These are phyloP conservation scores for Actinopyga echinites DNA, from an alignment of 53 echinoderm and acorn worm genomes.

Conservation along the genomic window DNA sequence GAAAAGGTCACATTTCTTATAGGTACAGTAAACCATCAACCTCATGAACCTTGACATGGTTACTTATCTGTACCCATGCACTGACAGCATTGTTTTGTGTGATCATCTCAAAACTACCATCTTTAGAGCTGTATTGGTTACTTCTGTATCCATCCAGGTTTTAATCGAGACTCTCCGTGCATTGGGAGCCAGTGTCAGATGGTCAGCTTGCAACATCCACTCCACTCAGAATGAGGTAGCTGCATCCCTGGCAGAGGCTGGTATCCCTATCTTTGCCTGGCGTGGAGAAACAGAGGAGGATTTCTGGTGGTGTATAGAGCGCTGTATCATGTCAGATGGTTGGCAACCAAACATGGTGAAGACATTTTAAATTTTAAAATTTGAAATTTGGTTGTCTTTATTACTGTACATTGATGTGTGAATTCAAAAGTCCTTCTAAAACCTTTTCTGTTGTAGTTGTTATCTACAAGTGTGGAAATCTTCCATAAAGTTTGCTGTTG, in stretches of 20 bases:
- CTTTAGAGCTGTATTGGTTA: not conserved
- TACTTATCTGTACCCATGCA: too few relatives aligned
- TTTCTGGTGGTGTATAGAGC: slow-evolving; percentile 99
- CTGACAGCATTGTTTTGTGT: too few relatives aligned
- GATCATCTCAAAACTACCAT: too few relatives aligned
- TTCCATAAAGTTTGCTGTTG: too few relatives aligned
- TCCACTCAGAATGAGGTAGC: slow-evolving; percentile 99
- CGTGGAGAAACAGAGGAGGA: slow-evolving; percentile 96
- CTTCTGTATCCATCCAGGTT: slow-evolving; percentile 50
- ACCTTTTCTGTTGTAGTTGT: too few relatives aligned
- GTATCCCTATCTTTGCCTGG: slow-evolving; percentile 90
- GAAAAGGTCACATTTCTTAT: too few relatives aligned
- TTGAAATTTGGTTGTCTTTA: too few relatives aligned
- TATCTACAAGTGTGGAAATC: too few relatives aligned
- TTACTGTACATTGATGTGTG: too few relatives aligned
- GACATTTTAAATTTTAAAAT: not conserved
- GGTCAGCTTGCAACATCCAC: slow-evolving; percentile 97
- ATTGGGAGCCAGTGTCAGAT: slow-evolving; percentile 85
- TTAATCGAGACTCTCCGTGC: slow-evolving; percentile 87
- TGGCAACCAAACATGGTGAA: slow-evolving; percentile 99
- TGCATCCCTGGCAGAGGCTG: slow-evolving; percentile 94
- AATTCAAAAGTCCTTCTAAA: too few relatives aligned
- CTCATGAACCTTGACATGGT: too few relatives aligned
- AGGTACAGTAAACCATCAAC: too few relatives aligned
- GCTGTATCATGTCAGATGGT: slow-evolving; percentile 85